Percentiles rank a stretch among this genome's conserved stretches.
These are phyloP conservation scores for Miltochrista miniata DNA, from an alignment of 2,888 invertebrate species.

Conservation along the genomic window DNA sequence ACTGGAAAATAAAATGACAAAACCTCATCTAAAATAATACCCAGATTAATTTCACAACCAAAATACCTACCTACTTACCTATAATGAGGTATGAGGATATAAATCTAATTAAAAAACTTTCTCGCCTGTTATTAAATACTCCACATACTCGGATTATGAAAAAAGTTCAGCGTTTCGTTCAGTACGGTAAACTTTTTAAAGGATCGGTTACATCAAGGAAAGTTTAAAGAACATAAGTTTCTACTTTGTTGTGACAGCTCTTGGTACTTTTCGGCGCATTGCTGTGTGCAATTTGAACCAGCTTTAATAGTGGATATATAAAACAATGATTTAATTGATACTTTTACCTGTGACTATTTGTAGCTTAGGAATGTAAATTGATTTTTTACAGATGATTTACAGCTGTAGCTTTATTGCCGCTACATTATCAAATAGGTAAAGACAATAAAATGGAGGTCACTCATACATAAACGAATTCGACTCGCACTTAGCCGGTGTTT, in stretches of 20 bases:
- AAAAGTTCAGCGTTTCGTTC: conserved; percentile 34
- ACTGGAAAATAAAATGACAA: neutral
- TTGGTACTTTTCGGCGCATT: conserved; percentile 65
- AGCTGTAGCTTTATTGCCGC: too few relatives aligned
- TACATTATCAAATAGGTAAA: too few relatives aligned
- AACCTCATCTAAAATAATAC: neutral
- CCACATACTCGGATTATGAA: conserved; percentile 39
- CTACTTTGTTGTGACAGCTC: conserved; percentile 65
- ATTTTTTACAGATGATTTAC: too few relatives aligned
- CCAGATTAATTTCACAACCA: neutral
- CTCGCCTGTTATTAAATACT: conserved; percentile 30
- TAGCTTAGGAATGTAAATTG: too few relatives aligned
- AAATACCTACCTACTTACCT: neutral
- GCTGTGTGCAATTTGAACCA: conserved; percentile 70
- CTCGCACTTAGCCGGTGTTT: too few relatives aligned
- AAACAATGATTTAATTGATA: conserved; percentile 58
- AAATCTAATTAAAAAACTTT: conserved; percentile 41
- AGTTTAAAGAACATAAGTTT: conserved; percentile 51
- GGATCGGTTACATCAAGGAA: conserved; percentile 33
- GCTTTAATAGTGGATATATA: conserved; percentile 58
- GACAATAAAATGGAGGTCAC: too few relatives aligned
- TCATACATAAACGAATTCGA: too few relatives aligned
- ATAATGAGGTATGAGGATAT: neutral
- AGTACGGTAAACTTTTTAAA: conserved; percentile 34
- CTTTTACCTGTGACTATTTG: conserved; percentile 39